These are phyloP conservation scores for Centruroides sculpturatus DNA, from an alignment of 1,140 invertebrate genomes.

Conservation along the genomic window DNA sequence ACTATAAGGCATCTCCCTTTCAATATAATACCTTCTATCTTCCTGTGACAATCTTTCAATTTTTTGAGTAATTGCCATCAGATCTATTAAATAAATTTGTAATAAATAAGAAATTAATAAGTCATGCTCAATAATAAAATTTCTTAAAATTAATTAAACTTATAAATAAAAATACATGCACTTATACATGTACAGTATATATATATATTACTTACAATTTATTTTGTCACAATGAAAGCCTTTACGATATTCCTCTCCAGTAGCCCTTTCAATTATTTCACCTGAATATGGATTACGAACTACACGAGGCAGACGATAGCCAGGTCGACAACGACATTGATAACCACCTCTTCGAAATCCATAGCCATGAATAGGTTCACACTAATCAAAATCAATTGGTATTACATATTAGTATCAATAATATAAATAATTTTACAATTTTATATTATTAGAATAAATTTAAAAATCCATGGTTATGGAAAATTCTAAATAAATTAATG, in stretches of 20 bases:
- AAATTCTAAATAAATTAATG: too few species aligned
- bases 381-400: slow-evolving; percentile 37
- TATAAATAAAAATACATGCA: too few species aligned
- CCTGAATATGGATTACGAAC: slow-evolving; percentile 80
- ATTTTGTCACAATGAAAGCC: slow-evolving; percentile 83
- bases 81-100: slow-evolving; percentile 3
- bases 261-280: slow-evolving; percentile 83
- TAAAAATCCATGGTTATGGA: too few species aligned
- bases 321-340: slow-evolving; percentile 83
- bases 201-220: slow-evolving; percentile 54
- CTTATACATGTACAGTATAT: neutral
- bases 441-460: too few species aligned
- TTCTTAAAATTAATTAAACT: too few species aligned
- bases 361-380: slow-evolving; percentile 90
- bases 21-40: slow-evolving; percentile 16
- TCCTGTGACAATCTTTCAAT: slow-evolving; percentile 13
- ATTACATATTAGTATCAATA: too few species aligned
- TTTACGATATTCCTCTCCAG: slow-evolving; percentile 76
- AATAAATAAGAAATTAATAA: too few species aligned
- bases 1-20: slow-evolving; percentile 14
- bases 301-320: slow-evolving; percentile 68
- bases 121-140: too few species aligned
- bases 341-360: slow-evolving; percentile 90
- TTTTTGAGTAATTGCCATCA: slow-evolving; percentile 23
- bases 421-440: too few species aligned